Base-by-base conservation (phyloP, 92 coral and sea anemone species). In the Pocillopora meandrina region DNA sequence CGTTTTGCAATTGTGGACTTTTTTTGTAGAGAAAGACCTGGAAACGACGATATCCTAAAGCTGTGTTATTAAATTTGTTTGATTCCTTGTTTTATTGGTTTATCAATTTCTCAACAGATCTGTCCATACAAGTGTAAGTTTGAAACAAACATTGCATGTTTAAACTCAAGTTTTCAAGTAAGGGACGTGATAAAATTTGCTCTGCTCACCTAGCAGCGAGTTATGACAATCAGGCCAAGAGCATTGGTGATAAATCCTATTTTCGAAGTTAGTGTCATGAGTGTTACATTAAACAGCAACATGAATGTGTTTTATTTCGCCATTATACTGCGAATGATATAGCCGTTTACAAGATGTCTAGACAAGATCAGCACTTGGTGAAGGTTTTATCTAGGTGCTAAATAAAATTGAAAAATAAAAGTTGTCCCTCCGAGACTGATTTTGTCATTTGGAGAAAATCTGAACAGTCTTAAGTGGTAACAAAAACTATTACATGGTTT, bases 341-440 rank as follows among this genome's bases (percentile, higher is more conserved):
- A 2, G 1, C 1, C 56, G 64, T 26, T 74, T 74, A 21, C 42
- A 55, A 59, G 20, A 16, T 42, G 80, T 76, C 80, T 60, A 75
- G 79, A 75, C 79, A 75, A 23, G 52, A 75, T 33, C 42, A 70
- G 74, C 74, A 70, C 52, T 35, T 36, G 74, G 74, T n/a, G 10
- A 1, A 35, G 8, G 34, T 70, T 36, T 15, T 15, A 3, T 26
- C 74, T 2, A 36, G 33, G 19, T 70, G 1, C 33, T 23, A 70
- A 70, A 11, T 1, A 1, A 1, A 70, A 16, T 34, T 36, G 56
- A 9, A 35, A 18, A 70, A 70, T 16, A 36, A 15, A 17, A 15
- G 55, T 5, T 36, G 15, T 36, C 19, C 21, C 12, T 70, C 19
- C 12, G 33, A 31, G 19, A 3, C 52, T 42, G 52, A 42, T 3